Conservation (phyloP, 2,888 invertebrate species). For the Noctua comes region DNA sequence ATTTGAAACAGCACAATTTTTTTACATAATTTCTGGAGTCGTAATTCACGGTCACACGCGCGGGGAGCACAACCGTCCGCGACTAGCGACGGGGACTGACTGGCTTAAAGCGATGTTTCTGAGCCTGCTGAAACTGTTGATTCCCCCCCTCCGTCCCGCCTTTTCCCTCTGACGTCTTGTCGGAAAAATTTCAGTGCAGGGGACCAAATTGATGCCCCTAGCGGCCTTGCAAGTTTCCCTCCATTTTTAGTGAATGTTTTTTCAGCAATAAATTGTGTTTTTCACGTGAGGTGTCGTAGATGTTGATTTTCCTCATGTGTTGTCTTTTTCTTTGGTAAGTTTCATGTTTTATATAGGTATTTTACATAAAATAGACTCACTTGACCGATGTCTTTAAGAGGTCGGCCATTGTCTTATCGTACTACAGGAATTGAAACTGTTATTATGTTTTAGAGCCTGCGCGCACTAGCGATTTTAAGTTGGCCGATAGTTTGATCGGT, state of each 20-base stretch:
- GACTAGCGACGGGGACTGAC: slow-evolving; percentile 57
- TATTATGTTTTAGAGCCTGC: too few species aligned
- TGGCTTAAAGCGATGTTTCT: slow-evolving; percentile 61
- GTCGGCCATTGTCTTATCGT: neutral
- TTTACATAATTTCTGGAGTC: slow-evolving; percentile 59
- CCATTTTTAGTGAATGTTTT: slow-evolving; percentile 46
- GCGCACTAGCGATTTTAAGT: too few species aligned
- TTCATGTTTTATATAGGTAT: neutral
- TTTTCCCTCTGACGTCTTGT: slow-evolving; percentile 65
- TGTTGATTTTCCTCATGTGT: neutral
- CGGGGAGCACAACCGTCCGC: slow-evolving; percentile 48
- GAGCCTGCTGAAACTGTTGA: slow-evolving; percentile 72
- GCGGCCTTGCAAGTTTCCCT: slow-evolving; percentile 47
- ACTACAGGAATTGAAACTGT: neutral
- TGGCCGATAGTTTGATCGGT: too few species aligned
- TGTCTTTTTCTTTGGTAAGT: neutral
- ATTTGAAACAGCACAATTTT: slow-evolving; percentile 50
- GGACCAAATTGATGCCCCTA: slow-evolving; percentile 54
- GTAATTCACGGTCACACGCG: slow-evolving; percentile 49
- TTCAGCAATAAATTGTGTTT: slow-evolving; percentile 18
- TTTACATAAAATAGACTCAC: neutral
- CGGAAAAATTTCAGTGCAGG: slow-evolving; percentile 75
- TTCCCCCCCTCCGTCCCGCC: slow-evolving; percentile 56
- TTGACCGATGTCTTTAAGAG: neutral
- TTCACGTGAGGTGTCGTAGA: slow-evolving; percentile 8